phyloP scores from a whole-genome alignment of 2,797 vertebrate species.

The Psittacula derbiana region DNA sequence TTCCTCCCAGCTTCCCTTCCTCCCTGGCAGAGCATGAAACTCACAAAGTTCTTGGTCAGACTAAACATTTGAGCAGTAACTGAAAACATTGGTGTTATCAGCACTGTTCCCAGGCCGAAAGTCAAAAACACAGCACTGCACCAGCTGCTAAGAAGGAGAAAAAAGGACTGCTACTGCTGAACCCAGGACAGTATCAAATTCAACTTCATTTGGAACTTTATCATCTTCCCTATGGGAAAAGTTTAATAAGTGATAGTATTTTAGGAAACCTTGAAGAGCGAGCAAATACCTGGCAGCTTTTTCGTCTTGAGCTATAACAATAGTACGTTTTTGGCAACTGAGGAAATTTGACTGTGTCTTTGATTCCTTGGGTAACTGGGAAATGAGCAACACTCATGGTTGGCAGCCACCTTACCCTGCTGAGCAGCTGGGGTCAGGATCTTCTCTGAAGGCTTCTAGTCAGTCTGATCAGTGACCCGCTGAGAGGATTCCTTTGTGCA shows the following conservation, averaged over 20 bases:
- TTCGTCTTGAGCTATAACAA: not conserved
- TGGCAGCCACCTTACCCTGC: not conserved
- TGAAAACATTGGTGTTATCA: too few relatives aligned
- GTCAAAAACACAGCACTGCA: too few relatives aligned
- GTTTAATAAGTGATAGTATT: not conserved
- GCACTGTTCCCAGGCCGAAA: too few relatives aligned
- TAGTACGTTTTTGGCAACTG: not conserved
- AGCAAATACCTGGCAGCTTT: not conserved
- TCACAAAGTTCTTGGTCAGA: too few relatives aligned
- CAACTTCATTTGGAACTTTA: not conserved
- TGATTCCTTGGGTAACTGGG: not conserved
- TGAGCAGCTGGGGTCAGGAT: not conserved
- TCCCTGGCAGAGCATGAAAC: too few relatives aligned
- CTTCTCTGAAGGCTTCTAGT: not conserved
- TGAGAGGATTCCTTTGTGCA: not conserved
- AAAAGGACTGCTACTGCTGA: too few relatives aligned
- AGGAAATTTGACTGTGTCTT: not conserved
- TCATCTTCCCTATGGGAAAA: not conserved
- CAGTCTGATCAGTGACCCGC: not conserved
- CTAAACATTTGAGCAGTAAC: too few relatives aligned
- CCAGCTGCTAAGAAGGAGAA: too few relatives aligned
- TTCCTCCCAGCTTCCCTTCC: too few relatives aligned
- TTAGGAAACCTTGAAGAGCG: not conserved
- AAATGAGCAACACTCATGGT: not conserved
- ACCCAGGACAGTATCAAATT: not conserved